These are phyloP conservation scores for Amazona vittata DNA, from an alignment of 2,113 vertebrate genomes.

Conservation along the genomic window DNA sequence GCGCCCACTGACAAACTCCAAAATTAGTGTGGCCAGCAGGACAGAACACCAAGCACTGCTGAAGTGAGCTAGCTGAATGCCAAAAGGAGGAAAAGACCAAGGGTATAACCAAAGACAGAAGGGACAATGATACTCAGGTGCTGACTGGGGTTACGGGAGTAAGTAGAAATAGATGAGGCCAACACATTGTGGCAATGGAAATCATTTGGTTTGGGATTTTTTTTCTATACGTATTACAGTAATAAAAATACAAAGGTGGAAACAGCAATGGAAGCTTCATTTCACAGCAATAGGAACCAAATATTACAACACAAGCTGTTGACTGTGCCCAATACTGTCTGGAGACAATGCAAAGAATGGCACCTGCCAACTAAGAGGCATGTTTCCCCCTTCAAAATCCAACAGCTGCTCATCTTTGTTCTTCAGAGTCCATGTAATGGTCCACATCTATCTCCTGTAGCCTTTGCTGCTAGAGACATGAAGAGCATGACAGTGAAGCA, in stretches of 20 bases:
- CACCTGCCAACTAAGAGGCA: background rate
- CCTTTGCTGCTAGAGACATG: background rate
- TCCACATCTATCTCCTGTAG: background rate
- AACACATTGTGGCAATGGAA: background rate
- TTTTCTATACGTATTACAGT: background rate
- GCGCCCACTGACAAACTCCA: background rate
- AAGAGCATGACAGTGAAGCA: background rate
- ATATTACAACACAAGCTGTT: background rate
- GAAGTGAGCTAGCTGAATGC: background rate
- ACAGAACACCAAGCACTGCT: background rate
- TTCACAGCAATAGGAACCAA: background rate
- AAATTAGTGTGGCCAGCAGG: background rate
- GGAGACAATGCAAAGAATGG: background rate
- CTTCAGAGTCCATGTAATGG: background rate
- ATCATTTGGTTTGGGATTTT: background rate
- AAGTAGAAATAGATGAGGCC: background rate
- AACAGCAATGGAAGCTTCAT: background rate
- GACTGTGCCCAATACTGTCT: background rate
- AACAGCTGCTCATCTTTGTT: background rate
- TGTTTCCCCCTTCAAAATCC: background rate
- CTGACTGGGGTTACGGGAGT: rapidly evolving
- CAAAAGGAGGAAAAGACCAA: background rate
- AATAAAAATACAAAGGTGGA: background rate
- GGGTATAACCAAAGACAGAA: background rate
- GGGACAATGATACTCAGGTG: background rate